A percentile compares a stretch with the other conserved stretches of the same genome.
Evolutionary conservation across 92 coral and sea anemone species (phyloP).

Genomic region (Zoanthus sociatus): DNA sequence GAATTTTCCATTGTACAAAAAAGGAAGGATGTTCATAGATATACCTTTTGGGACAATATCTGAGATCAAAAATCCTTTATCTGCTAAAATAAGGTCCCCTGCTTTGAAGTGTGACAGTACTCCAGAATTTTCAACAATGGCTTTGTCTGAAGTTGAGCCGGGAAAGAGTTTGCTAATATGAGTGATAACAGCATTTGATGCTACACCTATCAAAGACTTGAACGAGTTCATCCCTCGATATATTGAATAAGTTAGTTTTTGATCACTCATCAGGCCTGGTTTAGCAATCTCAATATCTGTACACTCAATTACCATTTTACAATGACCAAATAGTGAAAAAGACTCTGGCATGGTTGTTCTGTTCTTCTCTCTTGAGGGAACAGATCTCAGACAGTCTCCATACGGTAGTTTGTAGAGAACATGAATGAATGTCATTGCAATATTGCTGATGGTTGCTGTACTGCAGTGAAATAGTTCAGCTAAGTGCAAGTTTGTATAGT

Average conservation of each 20-base stretch:
- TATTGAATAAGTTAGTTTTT: conserved; percentile 6
- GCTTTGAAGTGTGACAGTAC: background rate
- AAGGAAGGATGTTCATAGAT: background rate
- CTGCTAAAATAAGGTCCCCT: background rate
- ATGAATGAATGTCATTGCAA: conserved; percentile 49
- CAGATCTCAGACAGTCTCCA: conserved; percentile 30
- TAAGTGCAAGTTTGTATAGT: conserved; percentile 43
- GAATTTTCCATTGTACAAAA: conserved; percentile 5
- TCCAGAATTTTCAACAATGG: background rate
- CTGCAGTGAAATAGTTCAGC: conserved; percentile 62
- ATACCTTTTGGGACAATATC: background rate
- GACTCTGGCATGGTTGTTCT: background rate
- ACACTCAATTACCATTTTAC: conserved; percentile 49
- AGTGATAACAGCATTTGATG: background rate
- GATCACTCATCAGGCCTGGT: conserved; percentile 55
- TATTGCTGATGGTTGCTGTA: conserved; percentile 53
- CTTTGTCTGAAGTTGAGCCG: conserved; percentile 1
- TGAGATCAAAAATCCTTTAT: background rate
- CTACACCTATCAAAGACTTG: background rate
- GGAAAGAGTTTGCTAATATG: background rate
- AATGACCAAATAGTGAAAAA: conserved; percentile 29
- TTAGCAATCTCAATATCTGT: conserved; percentile 43
- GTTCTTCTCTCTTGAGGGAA: conserved; percentile 6
- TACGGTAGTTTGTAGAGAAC: conserved; percentile 44
- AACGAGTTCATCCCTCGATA: background rate